These are phyloP conservation scores for Ammodytes dubius DNA, from an alignment of 2,113 vertebrate genomes.

Conservation along the genomic window DNA sequence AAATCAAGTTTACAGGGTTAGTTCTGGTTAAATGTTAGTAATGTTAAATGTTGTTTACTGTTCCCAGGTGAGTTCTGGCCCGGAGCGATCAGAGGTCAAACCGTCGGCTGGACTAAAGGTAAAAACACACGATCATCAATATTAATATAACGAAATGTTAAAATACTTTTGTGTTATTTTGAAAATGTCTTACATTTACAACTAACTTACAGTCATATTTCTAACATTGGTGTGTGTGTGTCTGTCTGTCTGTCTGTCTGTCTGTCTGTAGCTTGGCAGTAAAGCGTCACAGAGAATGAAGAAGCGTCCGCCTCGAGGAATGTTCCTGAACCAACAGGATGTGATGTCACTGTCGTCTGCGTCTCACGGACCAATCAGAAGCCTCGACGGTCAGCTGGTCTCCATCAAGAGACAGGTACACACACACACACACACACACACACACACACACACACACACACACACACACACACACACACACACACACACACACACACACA, in stretches of 20 bases:
- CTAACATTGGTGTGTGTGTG: too few species aligned
- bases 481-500: conserved; percentile 72
- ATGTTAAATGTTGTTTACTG: conserved; percentile 24
- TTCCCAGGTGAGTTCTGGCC: conserved; percentile 59
- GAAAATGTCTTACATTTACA: too few species aligned
- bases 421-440: conserved; percentile 61
- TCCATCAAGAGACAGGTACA: conserved; percentile 94
- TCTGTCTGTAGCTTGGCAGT: conserved; percentile 63
- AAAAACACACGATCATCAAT: conserved; percentile 11
- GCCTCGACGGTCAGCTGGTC: conserved; percentile 94
- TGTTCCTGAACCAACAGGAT: conserved; percentile 94
- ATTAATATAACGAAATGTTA: too few species aligned
- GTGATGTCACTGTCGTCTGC: conserved; percentile 92
- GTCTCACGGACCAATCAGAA: conserved; percentile 90
- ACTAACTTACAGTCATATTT: too few species aligned
- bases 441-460: conserved; percentile 89
- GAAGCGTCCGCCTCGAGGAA: conserved; percentile 96
- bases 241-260: not conserved
- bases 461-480: conserved; percentile 85
- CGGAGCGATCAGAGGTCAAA: conserved; percentile 76
- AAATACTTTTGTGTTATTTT: too few species aligned
- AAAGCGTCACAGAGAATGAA: conserved; percentile 91
- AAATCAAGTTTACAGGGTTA: too few species aligned
- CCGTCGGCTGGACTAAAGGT: conserved; percentile 75
- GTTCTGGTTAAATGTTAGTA: too few species aligned